Percentiles rank a stretch among this genome's conserved stretches.
Evolutionary conservation across 2,888 invertebrate genomes (phyloP).

Genomic region (Ommatoiulus sabulosus): DNA sequence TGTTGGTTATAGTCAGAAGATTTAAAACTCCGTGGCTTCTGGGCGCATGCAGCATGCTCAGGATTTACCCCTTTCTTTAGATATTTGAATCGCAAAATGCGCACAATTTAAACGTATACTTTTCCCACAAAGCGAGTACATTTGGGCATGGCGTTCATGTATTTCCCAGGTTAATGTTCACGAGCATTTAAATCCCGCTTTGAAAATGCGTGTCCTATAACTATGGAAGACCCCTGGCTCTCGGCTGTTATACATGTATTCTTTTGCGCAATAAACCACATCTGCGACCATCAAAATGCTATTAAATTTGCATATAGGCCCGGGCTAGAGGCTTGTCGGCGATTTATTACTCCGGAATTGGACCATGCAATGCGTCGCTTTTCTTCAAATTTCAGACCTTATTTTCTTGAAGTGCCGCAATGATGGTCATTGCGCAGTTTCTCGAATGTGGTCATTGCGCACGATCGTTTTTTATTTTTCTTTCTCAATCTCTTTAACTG

Average conservation of each 20-base stretch:
- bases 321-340: not conserved
- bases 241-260: not conserved
- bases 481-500: not conserved
- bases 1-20: no score
- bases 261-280: not conserved
- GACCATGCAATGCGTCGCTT: not conserved
- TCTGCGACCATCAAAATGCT: not conserved
- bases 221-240: not conserved
- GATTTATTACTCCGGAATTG: not conserved
- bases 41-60: no score
- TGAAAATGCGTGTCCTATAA: not conserved
- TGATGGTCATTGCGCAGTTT: not conserved
- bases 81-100: no score
- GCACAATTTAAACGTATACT: no score
- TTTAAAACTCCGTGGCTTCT: no score
- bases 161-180: no score
- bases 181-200: no score
- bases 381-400: not conserved
- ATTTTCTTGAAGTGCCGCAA: not conserved
- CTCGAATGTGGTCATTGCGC: not conserved
- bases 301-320: not conserved
- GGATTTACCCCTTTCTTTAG: no score
- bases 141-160: no score
- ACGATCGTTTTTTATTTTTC: no score
- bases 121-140: no score